phyloP scores from a whole-genome alignment of 1,140 invertebrate genomes.

The Geopemphigus sp. region DNA sequence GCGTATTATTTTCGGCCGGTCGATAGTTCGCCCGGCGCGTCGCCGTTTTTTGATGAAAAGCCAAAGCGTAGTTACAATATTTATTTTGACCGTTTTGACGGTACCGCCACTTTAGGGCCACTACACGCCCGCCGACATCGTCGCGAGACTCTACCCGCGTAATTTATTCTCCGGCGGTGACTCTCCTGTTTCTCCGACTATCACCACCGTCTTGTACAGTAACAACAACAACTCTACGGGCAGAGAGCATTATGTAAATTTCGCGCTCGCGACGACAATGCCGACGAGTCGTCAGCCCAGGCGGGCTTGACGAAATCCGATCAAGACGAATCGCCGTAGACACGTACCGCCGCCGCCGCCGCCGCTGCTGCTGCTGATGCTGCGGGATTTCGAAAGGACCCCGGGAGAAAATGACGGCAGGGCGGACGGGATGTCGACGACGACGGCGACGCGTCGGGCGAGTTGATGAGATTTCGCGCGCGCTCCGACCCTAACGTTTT shows the following conservation, averaged over 20 bases:
- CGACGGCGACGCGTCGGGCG: neutral
- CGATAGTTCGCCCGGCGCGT: neutral
- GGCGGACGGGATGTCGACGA: neutral
- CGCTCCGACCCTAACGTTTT: slow-evolving; percentile 24
- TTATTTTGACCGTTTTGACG: slow-evolving; percentile 18
- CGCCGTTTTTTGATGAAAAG: neutral
- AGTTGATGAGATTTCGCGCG: slow-evolving; percentile 39
- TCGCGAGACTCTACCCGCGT: neutral
- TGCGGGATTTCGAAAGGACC: too few relatives aligned
- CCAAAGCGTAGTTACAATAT: slow-evolving; percentile 31
- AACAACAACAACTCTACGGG: neutral
- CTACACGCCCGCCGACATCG: neutral
- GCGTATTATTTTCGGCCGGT: neutral
- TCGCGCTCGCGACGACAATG: slow-evolving; percentile 19
- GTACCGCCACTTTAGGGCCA: neutral
- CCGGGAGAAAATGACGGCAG: neutral
- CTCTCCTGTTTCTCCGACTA: neutral
- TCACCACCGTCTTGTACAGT: too few relatives aligned
- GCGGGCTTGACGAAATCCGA: slow-evolving; percentile 35
- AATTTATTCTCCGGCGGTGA: slow-evolving; percentile 30
- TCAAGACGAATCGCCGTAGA: slow-evolving; percentile 47
- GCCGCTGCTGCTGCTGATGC: too few relatives aligned
- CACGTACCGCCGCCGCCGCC: slow-evolving; percentile 13
- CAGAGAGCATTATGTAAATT: slow-evolving; percentile 50
- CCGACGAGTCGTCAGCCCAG: neutral